Conservation (phyloP, 2,888 invertebrate genomes). For the Erebia epiphron region DNA sequence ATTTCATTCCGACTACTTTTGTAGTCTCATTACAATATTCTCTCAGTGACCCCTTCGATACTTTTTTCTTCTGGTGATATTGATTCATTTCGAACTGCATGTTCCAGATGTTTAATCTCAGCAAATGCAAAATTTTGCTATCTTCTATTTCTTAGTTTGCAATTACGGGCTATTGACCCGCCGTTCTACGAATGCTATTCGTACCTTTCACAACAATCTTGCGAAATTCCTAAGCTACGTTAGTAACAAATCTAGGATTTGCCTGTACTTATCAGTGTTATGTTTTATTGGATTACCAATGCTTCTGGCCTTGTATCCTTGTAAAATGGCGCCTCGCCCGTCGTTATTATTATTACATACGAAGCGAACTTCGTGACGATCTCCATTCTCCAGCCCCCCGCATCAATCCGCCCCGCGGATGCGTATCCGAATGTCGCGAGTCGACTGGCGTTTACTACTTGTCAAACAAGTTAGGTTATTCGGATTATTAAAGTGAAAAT, state of each 20-base stretch:
- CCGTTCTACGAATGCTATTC: constrained; percentile 56
- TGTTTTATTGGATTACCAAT: constrained; percentile 64
- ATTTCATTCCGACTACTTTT: constrained; percentile 51
- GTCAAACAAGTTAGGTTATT: constrained; percentile 82
- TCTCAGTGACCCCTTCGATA: constrained; percentile 23
- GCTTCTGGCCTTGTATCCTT: constrained; percentile 79
- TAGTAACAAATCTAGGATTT: constrained; percentile 31
- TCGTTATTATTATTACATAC: constrained; percentile 78
- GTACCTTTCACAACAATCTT: constrained; percentile 53
- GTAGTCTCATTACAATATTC: constrained; percentile 30
- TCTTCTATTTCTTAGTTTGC: constrained; percentile 54
- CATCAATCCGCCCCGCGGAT: constrained; percentile 72
- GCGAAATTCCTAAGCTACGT: constrained; percentile 41
- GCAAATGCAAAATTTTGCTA: constrained; percentile 22
- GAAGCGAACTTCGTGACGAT: constrained; percentile 82
- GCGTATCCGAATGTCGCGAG: constrained; percentile 81
- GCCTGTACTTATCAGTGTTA: constrained; percentile 40
- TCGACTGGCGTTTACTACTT: constrained; percentile 79
- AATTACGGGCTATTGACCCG: constrained; percentile 78
- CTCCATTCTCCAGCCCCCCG: constrained; percentile 66
- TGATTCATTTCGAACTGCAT: constrained; percentile 1
- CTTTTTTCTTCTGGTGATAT: constrained; percentile 10
- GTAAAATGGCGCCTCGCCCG: constrained; percentile 81
- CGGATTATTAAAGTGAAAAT: constrained; percentile 58
- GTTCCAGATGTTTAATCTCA: constrained; percentile 5